Evolutionary conservation across 2,797 vertebrate species (phyloP).

Genomic region (Acanthopagrus latus): DNA sequence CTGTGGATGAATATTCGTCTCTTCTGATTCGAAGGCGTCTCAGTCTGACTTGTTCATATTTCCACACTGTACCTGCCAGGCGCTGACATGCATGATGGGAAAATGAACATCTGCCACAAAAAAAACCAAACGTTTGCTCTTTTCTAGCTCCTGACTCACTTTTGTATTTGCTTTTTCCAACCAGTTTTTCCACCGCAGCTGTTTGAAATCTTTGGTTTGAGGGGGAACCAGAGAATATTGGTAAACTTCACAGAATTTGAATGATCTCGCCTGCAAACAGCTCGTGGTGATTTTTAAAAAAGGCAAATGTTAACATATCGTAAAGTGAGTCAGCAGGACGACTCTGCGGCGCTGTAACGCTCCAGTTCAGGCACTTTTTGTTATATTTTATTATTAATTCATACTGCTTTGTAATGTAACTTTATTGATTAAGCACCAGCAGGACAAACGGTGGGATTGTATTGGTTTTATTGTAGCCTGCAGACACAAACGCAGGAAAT

Average conservation of each 20-base stretch:
- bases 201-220: background rate
- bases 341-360: background rate
- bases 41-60: background rate
- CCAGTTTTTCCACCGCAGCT: conserved; percentile 35
- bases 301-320: background rate
- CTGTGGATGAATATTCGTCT: conserved; percentile 15
- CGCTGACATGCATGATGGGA: conserved; percentile 51
- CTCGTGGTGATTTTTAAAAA: background rate
- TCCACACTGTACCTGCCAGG: background rate
- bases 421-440: background rate
- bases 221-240: background rate
- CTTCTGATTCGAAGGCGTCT: background rate
- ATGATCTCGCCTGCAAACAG: background rate
- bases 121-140: background rate
- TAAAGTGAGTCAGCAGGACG: background rate
- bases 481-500: background rate
- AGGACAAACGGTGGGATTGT: background rate
- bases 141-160: conserved; percentile 11
- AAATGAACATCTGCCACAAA: conserved; percentile 55
- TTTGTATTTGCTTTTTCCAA: conserved; percentile 56
- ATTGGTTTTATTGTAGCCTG: background rate
- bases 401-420: background rate
- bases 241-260: background rate
- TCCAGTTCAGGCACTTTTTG: background rate
- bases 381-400: background rate